A percentile compares a stretch with the other conserved stretches of the same genome.
phyloP scores from a whole-genome alignment of 2,797 vertebrate genomes.

The Paedocypris micromegethes region DNA sequence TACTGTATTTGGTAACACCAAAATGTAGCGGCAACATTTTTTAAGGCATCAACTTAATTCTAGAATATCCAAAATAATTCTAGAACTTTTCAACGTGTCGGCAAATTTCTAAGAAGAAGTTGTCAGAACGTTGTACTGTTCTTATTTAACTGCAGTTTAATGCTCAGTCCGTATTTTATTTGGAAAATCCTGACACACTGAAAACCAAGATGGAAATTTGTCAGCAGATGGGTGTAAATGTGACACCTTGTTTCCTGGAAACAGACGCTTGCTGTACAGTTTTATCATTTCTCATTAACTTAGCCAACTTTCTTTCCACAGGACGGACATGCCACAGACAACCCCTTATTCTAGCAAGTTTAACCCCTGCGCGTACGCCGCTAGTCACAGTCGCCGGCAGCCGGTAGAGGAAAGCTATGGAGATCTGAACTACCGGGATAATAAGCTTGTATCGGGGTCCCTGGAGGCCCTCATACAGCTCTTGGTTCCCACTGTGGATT shows the following conservation, averaged over 20 bases:
- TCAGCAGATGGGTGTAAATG: slow-evolving; percentile 17
- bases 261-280: background rate
- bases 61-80: too few species aligned
- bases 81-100: too few species aligned
- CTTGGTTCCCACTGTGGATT: slow-evolving; percentile 90
- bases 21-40: too few species aligned
- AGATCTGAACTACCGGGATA: slow-evolving; percentile 89
- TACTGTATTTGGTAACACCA: too few species aligned
- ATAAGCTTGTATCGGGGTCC: slow-evolving; percentile 89
- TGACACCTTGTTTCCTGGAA: slow-evolving; percentile 9
- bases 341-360: slow-evolving; percentile 88
- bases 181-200: too few species aligned
- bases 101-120: too few species aligned
- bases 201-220: background rate
- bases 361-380: slow-evolving; percentile 74
- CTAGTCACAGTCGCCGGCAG: slow-evolving; percentile 42
- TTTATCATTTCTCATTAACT: slow-evolving; percentile 1
- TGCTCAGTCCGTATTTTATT: too few species aligned
- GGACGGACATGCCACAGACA: slow-evolving; percentile 84
- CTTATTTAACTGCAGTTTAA: too few species aligned
- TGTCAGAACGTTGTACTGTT: too few species aligned
- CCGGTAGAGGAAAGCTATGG: slow-evolving; percentile 77
- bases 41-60: too few species aligned
- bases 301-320: slow-evolving; percentile 32
- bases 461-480: slow-evolving; percentile 94